Evolutionary conservation across 2,113 vertebrate species (phyloP), one percentile per base, ranked within the genome.

Genomic region (Sebastes schlegelii): DNA sequence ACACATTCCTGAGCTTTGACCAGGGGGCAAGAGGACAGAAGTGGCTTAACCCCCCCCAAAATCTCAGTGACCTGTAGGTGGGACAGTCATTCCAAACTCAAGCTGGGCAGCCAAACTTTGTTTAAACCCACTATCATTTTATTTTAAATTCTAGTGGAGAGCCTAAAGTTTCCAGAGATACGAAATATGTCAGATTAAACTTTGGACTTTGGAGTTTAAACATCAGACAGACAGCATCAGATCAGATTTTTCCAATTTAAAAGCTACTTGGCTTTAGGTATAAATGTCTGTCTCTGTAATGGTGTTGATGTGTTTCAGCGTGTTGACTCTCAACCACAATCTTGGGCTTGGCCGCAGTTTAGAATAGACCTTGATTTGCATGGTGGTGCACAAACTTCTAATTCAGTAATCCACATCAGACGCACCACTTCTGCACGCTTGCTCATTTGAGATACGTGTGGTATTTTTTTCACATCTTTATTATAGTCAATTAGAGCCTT

Each of bases 1-100:
- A 58, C 87, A 80, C 91, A 92, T 92, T 91, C 90, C 91, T 90
- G 19, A 80, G 74, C 63, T 2, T 11, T 75, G 82, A 66, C 74
- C 84, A 63, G 84, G 43, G 84, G 85, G 64, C 70, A 79, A 74
- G 43, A 81, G 84, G 80, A 87, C 85, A 87, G 60, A 52, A 71
- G 68, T 66, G 58, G 82, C 83, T 81, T 82, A 78, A 89, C 82
- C 80, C 58, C 48, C 48, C 34, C 76, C 62, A 42, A 68, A 61
- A 64, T 77, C 82, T 57, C 49, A 4, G 63, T 57, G 86, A 78
- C 80, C 82, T 72, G 48, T 72, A 6, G 48, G 26, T 77, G 80
- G 55, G 57, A 40, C 46, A 8, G 51, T 83, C 71, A 80, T 72
- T 77, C 70, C 82, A 78, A 51, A 70, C 49, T 71, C 66, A 46